Evolutionary conservation across 2,113 vertebrate genomes (phyloP), one percentile per base, ranked within the genome.

Genomic region (Ictalurus punctatus): DNA sequence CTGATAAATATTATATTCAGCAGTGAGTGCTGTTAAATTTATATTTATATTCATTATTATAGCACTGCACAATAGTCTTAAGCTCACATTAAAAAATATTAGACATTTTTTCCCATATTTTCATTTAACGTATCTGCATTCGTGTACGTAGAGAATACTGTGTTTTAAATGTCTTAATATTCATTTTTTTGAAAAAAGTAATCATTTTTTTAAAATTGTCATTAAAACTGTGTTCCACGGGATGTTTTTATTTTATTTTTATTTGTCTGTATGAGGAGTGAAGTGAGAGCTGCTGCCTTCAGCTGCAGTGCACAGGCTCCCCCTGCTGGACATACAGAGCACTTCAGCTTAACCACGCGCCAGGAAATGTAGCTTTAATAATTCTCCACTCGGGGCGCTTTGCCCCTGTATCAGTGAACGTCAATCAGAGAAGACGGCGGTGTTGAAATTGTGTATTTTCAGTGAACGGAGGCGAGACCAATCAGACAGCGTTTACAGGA

Each of bases 291-390:
- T 48, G 40, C 34, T 44, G 37, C 2, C n/a, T 34, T 6, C 67
- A 71, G 67, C 16, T 76, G 23, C 73, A 44, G 85, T 84, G 65
- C 78, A 69, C 82, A 83, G 56, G 65, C 87, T 30, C 87, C 87
- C 74, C 74, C 87, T 90, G 67, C 84, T 83, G 90, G 90, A 82
- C 34, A 37, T 10, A 25, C 54, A 44, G 67, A 67, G 30, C 30
- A 59, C 23, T 79, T 19, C 34, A 59, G 16, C 2, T 25, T 21
- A 19, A 58, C 27, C 34, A 37, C 48, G 9, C 71, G 12, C 5
- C 8, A 25, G 37, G 2, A 40, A 40, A 40, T 40, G 37, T 40
- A 2, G 37, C 3, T 40, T 2, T 40, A 48, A 48, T 48, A 48
- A 48, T 48, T 48, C 44, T 48, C 40, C 40, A 44, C 40, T 44